Evolutionary conservation across 2,888 invertebrate species (phyloP).

Genomic region (Lepidochrysops patricia): DNA sequence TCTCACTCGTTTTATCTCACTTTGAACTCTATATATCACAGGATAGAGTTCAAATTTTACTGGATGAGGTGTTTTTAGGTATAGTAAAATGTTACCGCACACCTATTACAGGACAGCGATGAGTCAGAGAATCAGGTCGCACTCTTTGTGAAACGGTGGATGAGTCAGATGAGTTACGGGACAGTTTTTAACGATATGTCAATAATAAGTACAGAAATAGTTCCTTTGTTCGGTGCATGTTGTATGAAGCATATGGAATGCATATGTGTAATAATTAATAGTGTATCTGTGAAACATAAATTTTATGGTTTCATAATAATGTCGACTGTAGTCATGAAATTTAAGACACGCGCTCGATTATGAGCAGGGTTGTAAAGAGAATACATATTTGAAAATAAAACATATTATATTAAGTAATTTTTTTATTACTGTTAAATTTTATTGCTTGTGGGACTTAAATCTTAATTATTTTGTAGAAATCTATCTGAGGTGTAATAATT

Average conservation of each 20-base stretch:
- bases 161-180: constrained; percentile 17
- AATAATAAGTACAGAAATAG: constrained; percentile 6
- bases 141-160: constrained; percentile 13
- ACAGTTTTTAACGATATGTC: constrained; percentile 7
- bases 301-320: not conserved
- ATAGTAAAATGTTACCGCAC: constrained; percentile 5
- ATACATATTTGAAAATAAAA: too few relatives aligned
- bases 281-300: too few relatives aligned
- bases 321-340: too few relatives aligned
- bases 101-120: constrained; percentile 2
- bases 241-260: not conserved
- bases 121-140: constrained; percentile 10
- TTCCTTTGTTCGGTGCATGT: constrained; percentile 16
- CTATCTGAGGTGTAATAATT: too few relatives aligned
- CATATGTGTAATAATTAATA: too few relatives aligned
- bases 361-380: too few relatives aligned
- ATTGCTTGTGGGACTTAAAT: too few relatives aligned
- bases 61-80: not conserved
- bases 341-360: too few relatives aligned
- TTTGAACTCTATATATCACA: not conserved
- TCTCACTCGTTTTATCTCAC: not conserved
- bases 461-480: too few relatives aligned
- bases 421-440: too few relatives aligned
- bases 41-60: not conserved
- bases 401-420: too few relatives aligned